Evolutionary conservation across 2,888 invertebrate genomes (phyloP), one percentile per base, ranked within the genome.

Genomic region (Dendrolimus houi): DNA sequence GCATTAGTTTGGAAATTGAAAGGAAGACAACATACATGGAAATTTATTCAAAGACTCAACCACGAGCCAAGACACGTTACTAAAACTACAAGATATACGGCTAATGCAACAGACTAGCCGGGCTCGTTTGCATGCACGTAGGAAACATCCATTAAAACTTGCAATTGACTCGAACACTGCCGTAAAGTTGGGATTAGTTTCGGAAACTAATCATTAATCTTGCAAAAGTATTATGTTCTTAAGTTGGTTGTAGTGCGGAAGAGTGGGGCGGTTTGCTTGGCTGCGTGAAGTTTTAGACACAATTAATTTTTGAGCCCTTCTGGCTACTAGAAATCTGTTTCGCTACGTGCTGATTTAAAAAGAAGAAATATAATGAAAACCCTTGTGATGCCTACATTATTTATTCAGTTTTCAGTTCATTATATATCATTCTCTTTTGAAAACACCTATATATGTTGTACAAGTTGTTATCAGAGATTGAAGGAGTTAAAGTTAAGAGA

Each of bases 121-220:
- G 59, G 66, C 64, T 68, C 63, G 65, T 76, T 74, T 71, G 71
- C 76, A 79, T 80, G 75, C 77, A 71, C 71, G 67, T 70, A 66
- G 74, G 75, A 77, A 79, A 77, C 74, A 77, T 75, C 80, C 80
- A 82, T 83, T 83, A 81, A 80, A 83, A 84, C 75, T 84, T 85
- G 69, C 77, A 72, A 79, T 77, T 75, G 79, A 75, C 80, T 81
- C 69, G 69, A 71, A 74, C 69, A 72, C 70, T 71, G 66, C 68
- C 70, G 67, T 68, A 60, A 75, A 82, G 76, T 85, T 83, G 64
- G 71, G 73, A 81, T 83, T 81, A 81, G 79, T 81, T 86, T 72
- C 64, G 66, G 66, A 72, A 74, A 76, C 75, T 75, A 77, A 82
- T 82, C 83, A 83, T 86, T 85, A 83, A 85, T 85, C 84, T 81